Conservation (phyloP, 2,888 invertebrate genomes). For the Lasioglossum malachurum region DNA sequence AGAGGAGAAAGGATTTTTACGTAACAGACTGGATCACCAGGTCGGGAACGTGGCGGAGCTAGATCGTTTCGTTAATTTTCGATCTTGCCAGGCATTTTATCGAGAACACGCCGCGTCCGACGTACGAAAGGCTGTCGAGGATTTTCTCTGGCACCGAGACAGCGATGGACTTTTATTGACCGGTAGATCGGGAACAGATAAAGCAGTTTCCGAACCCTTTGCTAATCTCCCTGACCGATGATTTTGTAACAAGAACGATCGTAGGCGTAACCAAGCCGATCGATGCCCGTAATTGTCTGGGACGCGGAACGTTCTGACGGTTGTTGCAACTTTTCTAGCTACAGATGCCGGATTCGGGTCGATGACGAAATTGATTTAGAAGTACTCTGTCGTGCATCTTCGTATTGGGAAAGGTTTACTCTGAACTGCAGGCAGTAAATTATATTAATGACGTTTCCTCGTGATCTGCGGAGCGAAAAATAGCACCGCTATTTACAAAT, state of each 20-base stretch:
- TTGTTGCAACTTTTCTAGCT: slow-evolving; percentile 70
- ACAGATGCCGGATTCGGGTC: slow-evolving; percentile 18
- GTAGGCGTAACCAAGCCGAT: slow-evolving; percentile 71
- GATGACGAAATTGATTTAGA: slow-evolving; percentile 62
- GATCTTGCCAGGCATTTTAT: slow-evolving; percentile 46
- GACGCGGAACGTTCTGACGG: slow-evolving; percentile 64
- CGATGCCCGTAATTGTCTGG: slow-evolving; percentile 72
- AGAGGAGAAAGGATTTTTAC: slow-evolving; percentile 54
- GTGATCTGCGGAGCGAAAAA: not conserved
- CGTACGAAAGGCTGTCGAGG: slow-evolving; percentile 22
- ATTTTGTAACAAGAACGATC: slow-evolving; percentile 73
- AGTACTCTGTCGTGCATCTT: slow-evolving; percentile 35
- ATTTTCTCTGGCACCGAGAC: slow-evolving; percentile 44
- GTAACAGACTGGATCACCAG: slow-evolving; percentile 34
- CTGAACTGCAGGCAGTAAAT: not conserved
- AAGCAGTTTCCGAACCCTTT: slow-evolving; percentile 67
- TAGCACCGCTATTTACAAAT: not conserved
- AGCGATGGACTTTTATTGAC: slow-evolving; percentile 55
- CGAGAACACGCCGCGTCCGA: slow-evolving; percentile 26
- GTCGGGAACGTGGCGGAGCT: slow-evolving; percentile 27
- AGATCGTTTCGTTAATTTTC: slow-evolving; percentile 51
- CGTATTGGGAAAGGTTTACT: slow-evolving; percentile 15
- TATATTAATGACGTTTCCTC: not conserved
- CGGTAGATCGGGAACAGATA: slow-evolving; percentile 64
- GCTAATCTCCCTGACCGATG: slow-evolving; percentile 68